A percentile compares a stretch with the other conserved stretches of the same genome.
Conservation (phyloP, 2,888 invertebrate species). For the Hypolimnas misippus region DNA sequence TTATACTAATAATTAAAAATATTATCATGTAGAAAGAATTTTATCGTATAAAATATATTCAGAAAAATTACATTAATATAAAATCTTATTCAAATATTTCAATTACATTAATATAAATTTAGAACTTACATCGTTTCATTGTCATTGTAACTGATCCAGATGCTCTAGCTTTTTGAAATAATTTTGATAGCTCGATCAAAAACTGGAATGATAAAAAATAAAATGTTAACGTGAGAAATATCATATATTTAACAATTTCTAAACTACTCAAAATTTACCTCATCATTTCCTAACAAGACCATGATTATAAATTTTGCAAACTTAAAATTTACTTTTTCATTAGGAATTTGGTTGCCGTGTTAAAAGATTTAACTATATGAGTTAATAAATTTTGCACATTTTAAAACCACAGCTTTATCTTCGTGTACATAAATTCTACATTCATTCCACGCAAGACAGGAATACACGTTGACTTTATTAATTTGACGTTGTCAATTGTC, state of each 20-base stretch:
- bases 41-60: too few species aligned
- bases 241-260: conserved; percentile 19
- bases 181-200: conserved; percentile 90
- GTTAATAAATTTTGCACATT: conserved; percentile 17
- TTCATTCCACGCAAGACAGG: conserved; percentile 31
- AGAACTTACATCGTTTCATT: conserved; percentile 98
- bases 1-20: too few species aligned
- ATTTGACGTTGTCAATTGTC: conserved; percentile 29
- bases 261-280: conserved; percentile 67
- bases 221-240: conserved; percentile 23
- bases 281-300: conserved; percentile 88
- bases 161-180: conserved; percentile 93
- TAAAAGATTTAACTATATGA: background rate
- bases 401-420: conserved; percentile 15
- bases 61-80: too few species aligned
- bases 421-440: conserved; percentile 35
- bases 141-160: conserved; percentile 93
- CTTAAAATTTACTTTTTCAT: conserved; percentile 13
- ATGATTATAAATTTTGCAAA: conserved; percentile 62
- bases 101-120: too few species aligned
- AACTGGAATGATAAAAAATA: conserved; percentile 85
- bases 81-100: background rate
- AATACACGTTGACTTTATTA: conserved; percentile 36
- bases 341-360: background rate
- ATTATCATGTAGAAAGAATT: too few species aligned